Conservation (phyloP, 1,140 invertebrate species). For the Calosoma granatense region DNA sequence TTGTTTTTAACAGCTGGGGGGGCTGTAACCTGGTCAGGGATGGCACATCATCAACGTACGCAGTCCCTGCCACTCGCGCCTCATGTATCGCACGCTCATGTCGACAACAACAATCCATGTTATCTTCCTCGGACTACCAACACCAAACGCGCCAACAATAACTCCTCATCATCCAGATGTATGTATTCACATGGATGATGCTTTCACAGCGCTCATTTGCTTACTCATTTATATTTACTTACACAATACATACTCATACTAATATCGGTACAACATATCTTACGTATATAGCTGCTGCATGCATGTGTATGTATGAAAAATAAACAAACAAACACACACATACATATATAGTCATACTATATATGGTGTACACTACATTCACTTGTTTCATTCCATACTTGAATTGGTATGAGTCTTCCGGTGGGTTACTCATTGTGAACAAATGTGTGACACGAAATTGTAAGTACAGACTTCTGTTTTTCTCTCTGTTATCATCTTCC, state of each 20-base stretch:
- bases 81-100: conserved; percentile 16
- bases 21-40: conserved; percentile 23
- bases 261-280: too few relatives aligned
- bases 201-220: background rate
- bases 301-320: too few relatives aligned
- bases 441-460: too few relatives aligned
- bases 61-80: conserved; percentile 48
- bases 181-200: conserved; percentile 25
- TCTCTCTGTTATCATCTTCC: too few relatives aligned
- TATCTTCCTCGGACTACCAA: conserved; percentile 20
- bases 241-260: background rate
- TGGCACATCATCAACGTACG: conserved; percentile 47
- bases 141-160: conserved; percentile 21
- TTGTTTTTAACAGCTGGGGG: conserved; percentile 22
- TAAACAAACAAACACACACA: too few relatives aligned
- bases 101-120: conserved; percentile 15
- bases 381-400: too few relatives aligned
- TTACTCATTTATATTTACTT: background rate
- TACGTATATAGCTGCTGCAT: too few relatives aligned
- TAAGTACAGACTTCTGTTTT: too few relatives aligned
- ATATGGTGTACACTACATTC: too few relatives aligned
- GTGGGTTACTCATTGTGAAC: too few relatives aligned
- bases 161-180: conserved; percentile 24
- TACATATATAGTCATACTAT: too few relatives aligned
- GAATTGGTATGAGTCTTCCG: too few relatives aligned